Evolutionary conservation across 2,797 vertebrate species (phyloP).

Genomic region (Nyctalus aviator): DNA sequence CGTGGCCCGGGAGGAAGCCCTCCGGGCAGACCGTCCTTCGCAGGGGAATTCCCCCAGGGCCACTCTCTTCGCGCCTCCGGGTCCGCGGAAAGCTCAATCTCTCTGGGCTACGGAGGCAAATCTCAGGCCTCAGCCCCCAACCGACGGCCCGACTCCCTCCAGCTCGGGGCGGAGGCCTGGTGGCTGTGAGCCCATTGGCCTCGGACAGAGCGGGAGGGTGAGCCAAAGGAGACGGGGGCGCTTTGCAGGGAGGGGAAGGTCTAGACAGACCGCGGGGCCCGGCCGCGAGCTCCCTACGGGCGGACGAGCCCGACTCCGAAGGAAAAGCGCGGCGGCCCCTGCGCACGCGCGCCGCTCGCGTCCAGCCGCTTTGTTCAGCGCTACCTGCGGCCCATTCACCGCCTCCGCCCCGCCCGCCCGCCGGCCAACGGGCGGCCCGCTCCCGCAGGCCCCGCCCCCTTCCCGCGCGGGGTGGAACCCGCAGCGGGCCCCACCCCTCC

Average conservation of each 20-base stretch:
- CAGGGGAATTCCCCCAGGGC: neutral
- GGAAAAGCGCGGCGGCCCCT: neutral
- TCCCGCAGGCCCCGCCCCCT: neutral
- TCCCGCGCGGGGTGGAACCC: slow-evolving; percentile 33
- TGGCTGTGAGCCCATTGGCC: neutral
- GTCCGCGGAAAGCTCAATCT: neutral
- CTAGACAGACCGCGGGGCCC: too few relatives aligned
- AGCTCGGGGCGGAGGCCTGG: neutral
- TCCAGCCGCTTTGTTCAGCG: slow-evolving; percentile 47
- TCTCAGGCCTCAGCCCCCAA: neutral
- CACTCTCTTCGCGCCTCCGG: neutral
- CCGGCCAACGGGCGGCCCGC: rapidly evolving
- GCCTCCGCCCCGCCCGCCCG: neutral
- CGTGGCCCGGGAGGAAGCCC: neutral
- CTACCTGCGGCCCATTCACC: slow-evolving; percentile 74
- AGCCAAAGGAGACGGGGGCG: neutral
- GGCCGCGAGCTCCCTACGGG: too few relatives aligned
- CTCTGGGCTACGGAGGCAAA: neutral
- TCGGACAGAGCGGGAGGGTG: neutral
- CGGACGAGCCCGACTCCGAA: neutral
- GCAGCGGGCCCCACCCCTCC: neutral
- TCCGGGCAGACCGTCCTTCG: neutral
- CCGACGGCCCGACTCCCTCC: neutral
- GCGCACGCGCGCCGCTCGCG: slow-evolving; percentile 45
- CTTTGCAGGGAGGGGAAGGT: neutral